phyloP scores from a whole-genome alignment of 2,797 vertebrate genomes.

The Argya squamiceps region DNA sequence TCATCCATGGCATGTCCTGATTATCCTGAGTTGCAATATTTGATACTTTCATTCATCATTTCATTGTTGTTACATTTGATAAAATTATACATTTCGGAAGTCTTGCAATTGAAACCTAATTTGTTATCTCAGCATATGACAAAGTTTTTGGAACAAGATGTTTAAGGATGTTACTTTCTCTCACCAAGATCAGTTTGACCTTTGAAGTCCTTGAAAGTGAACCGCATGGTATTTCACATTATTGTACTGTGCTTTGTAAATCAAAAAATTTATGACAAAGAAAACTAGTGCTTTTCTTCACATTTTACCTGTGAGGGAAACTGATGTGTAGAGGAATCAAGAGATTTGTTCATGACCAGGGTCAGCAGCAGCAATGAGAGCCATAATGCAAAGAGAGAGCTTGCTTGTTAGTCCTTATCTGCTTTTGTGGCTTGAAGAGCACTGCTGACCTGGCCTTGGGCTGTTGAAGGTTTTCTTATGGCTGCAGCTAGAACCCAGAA shows the following conservation, averaged over 20 bases:
- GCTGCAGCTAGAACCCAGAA: not conserved
- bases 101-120: not conserved
- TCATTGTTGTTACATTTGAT: not conserved
- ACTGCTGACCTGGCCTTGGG: not conserved
- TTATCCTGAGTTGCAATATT: not conserved
- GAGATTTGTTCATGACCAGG: not conserved
- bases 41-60: not conserved
- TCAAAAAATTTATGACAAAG: not conserved
- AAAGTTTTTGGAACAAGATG: not conserved
- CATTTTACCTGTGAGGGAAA: not conserved
- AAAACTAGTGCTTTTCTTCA: not conserved
- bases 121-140: not conserved
- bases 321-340: not conserved
- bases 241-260: not conserved
- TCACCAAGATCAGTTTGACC: not conserved
- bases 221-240: not conserved
- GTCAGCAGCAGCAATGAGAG: not conserved
- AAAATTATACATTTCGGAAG: not conserved
- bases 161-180: not conserved
- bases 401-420: not conserved
- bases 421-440: not conserved
- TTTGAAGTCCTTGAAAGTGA: not conserved
- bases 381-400: not conserved
- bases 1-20: not conserved
- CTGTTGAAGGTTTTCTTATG: not conserved